Evolutionary conservation across 1,140 invertebrate species (phyloP), one percentile per base, ranked within the genome.

Genomic region (Zaprionus camerounensis): DNA sequence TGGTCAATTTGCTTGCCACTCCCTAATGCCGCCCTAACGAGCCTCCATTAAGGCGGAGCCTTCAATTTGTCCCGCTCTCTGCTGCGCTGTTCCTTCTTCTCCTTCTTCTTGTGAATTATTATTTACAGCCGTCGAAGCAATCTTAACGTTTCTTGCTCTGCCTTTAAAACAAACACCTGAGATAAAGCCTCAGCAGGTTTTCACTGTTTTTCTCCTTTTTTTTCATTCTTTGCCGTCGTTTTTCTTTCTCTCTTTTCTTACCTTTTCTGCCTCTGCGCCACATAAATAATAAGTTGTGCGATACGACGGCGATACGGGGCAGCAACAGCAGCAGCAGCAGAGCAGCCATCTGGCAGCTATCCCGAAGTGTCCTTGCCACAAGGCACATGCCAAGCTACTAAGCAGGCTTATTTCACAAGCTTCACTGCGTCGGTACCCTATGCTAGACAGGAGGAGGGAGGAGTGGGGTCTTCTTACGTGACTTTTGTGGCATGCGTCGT

Each of bases 401-500:
- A 84, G 82, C 78, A 75, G 82, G 78, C 81, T 83, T 82, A 83
- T 82, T 80, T 66, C 70, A 61, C 44, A 61, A 17, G 41, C 41
- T 17, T 46, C 41, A 46, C 41, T 46, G 51, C 51, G 46, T 11
- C 11, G 4, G 9, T 15, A 55, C 20, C 51, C 51, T 24, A 13
- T 13, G 64, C 46, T 49, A 17, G 46, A 4, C 2, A 20, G 20
- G 0, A 20, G 20, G 0, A 15, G n/a, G 46, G 46, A 11, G 20
- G 4, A 17, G 46, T 2, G 46, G 5, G 46, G 20, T 20, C 9
- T 13, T 12, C 71, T 82, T 88, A 87, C 84, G 83, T 87, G 83
- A 87, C 84, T 84, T 88, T 79, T 87, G 83, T 74, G 80, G 80
- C 80, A 87, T 87, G 71, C 71, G 70, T 61, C 82, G 73, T 71